Base-by-base conservation (phyloP, 2,113 vertebrate genomes). In the Cynocephalus volans region DNA sequence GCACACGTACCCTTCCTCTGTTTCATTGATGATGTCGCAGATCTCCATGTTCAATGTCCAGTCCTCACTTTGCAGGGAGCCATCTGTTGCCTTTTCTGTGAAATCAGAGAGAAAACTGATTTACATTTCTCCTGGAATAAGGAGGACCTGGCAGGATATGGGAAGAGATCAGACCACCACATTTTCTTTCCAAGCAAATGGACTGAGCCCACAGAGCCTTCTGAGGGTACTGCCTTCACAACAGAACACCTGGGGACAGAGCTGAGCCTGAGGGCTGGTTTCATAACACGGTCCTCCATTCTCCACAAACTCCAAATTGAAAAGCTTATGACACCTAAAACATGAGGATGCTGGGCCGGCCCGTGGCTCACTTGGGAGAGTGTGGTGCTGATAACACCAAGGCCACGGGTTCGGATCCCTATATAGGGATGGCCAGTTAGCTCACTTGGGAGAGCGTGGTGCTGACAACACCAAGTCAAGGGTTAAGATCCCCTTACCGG, bases 31-130 rank as follows among this genome's bases (percentile, higher is more conserved):
- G 98, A 99, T 99, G 98, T 99, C 99, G 95, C 99, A 99, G 98
- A 99, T 99, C 98, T 99, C 99, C 99, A 99, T 99, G 98, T 99
- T 99, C 77, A 99, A 98, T 1, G 99, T 99, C 99, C 99, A 99
- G 98, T 99, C 99, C 98, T 99, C 99, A 79, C 99, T 99, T 98
- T 99, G 99, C 82, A 99, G 98, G 96, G 99, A 99, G 98, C 99
- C 99, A 98, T 99, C 99, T 15, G 99, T 99, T 91, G 99, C 99
- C 98, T 99, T 99, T 98, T 99, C 99, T 99, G 98, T 72, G 96
- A 98, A 97, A 97, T 98, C 85, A 98, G 31, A 98, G 5, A 97
- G 28, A 97, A 97, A 90, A 96, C 65, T 58, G 65, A 79, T 95
- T 98, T 94, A 96, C 36, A 97, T 84, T 81, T 91, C 92, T 95